A percentile compares a stretch with the other conserved stretches of the same genome.
Conservation (phyloP, 2,797 vertebrate genomes). For the Ispidina picta region DNA sequence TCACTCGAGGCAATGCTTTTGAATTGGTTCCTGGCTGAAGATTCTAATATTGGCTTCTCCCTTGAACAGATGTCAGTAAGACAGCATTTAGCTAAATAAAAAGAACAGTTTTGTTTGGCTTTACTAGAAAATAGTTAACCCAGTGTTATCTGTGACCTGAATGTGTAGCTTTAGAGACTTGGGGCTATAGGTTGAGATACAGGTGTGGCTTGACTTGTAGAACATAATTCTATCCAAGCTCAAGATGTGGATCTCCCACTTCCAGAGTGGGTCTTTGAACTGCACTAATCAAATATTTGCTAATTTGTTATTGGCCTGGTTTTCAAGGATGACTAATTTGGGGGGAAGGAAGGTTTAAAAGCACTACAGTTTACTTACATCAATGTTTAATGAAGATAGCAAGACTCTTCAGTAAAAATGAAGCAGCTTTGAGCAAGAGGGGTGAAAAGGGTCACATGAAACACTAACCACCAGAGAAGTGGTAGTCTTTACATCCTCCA, state of each 20-base stretch:
- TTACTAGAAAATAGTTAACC: not conserved
- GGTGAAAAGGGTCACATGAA: not conserved
- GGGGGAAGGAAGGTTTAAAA: constrained; percentile 1
- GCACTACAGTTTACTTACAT: not conserved
- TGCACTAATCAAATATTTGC: constrained; percentile 3
- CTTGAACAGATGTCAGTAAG: not conserved
- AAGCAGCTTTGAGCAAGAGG: not conserved
- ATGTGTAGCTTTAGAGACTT: not conserved
- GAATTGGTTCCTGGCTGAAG: not conserved
- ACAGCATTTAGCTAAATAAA: constrained; percentile 8
- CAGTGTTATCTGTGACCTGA: not conserved
- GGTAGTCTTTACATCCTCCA: not conserved
- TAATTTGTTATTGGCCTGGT: not conserved
- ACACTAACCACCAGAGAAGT: not conserved
- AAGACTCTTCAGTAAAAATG: not conserved
- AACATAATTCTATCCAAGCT: not conserved
- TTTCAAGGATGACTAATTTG: constrained; percentile 12
- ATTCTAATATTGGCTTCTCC: not conserved
- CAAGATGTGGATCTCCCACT: not conserved
- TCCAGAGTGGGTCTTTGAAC: constrained; percentile 16
- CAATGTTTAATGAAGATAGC: not conserved
- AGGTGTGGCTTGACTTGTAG: not conserved
- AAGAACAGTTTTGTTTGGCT: not conserved
- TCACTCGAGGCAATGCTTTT: not conserved
- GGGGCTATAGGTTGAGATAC: not conserved